These are phyloP conservation scores for Oikopleura dioica DNA, from an alignment of 23 tunicate genomes.

Conservation along the genomic window DNA sequence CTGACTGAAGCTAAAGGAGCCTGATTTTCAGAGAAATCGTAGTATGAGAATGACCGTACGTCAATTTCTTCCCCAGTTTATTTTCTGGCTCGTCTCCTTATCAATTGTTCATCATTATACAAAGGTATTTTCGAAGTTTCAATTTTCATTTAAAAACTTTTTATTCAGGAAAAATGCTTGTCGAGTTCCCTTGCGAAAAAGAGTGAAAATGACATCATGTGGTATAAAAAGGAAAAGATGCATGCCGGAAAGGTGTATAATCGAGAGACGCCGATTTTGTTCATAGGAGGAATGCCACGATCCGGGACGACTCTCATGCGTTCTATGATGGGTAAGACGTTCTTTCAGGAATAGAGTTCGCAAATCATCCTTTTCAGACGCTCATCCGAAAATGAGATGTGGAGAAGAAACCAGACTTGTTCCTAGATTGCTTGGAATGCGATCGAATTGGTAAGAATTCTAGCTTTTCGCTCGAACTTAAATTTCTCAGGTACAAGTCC, in stretches of 20 bases:
- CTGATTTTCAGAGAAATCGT: too few relatives aligned
- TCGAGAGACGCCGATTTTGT: slow-evolving; percentile 5
- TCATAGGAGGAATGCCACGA: slow-evolving; percentile 22
- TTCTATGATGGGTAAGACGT: slow-evolving; percentile 12
- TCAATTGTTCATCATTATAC: background rate
- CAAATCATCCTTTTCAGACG: background rate
- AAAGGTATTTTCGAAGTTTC: background rate
- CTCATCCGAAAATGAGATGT: slow-evolving; percentile 20
- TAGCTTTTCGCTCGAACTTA: background rate
- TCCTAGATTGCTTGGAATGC: slow-evolving; percentile 10
- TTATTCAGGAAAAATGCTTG: too few relatives aligned
- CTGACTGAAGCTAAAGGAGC: too few relatives aligned
- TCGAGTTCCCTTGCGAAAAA: too few relatives aligned
- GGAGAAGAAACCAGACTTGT: slow-evolving; percentile 21
- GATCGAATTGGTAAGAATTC: background rate
- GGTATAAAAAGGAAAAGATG: background rate
- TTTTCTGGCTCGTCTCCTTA: background rate
- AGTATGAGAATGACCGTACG: background rate
- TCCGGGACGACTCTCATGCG: slow-evolving; percentile 27
- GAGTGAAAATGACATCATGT: too few relatives aligned
- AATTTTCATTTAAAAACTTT: too few relatives aligned
- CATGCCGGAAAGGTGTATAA: background rate
- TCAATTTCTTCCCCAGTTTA: background rate
- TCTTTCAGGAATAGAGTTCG: background rate
- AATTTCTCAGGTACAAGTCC: slow-evolving; percentile 19